A percentile compares a stretch with the other conserved stretches of the same genome.
Evolutionary conservation across 2,113 vertebrate genomes (phyloP).

Genomic region (Pseudonaja textilis): DNA sequence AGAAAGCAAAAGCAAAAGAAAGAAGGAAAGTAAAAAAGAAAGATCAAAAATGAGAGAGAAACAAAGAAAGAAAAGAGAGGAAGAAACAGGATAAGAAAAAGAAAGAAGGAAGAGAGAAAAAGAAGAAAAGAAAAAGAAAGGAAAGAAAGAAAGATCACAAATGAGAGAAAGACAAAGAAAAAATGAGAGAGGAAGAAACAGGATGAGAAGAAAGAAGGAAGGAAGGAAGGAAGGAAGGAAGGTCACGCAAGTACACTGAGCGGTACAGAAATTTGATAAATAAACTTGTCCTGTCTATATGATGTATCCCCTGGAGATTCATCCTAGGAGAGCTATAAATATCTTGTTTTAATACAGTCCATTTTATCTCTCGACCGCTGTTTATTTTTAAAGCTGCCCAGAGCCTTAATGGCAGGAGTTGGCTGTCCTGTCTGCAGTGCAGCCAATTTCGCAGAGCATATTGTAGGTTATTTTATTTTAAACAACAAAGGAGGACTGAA

Average conservation of each 20-base stretch:
- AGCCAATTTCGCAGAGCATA: not conserved
- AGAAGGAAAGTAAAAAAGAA: no score
- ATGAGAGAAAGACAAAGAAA: no score
- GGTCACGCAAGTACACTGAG: not conserved
- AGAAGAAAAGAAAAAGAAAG: no score
- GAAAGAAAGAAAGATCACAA: no score
- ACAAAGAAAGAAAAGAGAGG: no score
- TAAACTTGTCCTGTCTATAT: not conserved
- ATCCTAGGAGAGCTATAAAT: slow-evolving; percentile 25
- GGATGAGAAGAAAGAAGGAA: not conserved
- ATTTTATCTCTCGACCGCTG: not conserved
- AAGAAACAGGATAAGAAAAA: no score
- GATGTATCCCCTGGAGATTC: not conserved
- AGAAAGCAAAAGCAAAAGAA: no score
- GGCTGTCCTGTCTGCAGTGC: not conserved
- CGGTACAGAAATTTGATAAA: not conserved
- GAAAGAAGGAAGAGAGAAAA: no score
- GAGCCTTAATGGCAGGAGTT: not conserved
- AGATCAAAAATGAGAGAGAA: no score
- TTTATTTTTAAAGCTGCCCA: not conserved
- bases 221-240: not conserved
- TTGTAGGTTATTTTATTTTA: no score
- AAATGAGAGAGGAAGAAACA: no score
- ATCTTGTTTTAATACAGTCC: slow-evolving; percentile 3
- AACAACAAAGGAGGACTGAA: not conserved